Evolutionary conservation across 2,888 invertebrate species (phyloP).

Genomic region (Drepana falcataria): DNA sequence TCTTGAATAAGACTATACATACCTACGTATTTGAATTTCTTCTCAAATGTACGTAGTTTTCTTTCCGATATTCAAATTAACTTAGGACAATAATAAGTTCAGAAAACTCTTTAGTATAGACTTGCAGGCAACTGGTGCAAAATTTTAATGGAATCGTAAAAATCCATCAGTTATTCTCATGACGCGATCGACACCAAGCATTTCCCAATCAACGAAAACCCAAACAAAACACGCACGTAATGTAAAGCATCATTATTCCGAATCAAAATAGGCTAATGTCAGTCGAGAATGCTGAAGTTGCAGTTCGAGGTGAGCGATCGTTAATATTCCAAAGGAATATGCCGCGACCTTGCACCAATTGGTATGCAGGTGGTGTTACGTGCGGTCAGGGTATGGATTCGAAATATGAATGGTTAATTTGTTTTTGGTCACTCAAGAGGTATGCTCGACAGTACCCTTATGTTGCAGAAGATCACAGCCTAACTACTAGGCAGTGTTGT

Average conservation of each 20-base stretch:
- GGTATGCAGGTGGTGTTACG: background rate
- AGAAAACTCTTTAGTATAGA: too few species aligned
- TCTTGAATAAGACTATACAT: too few species aligned
- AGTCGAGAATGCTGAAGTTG: conserved; percentile 15
- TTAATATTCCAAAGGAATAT: conserved; percentile 29
- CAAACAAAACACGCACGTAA: conserved; percentile 13
- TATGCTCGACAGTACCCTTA: too few species aligned
- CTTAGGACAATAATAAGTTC: too few species aligned
- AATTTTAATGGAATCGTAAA: too few species aligned
- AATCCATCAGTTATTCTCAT: background rate
- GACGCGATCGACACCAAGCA: background rate
- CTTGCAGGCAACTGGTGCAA: too few species aligned
- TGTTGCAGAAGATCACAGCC: too few species aligned
- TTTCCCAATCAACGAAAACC: conserved; percentile 1
- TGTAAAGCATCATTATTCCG: conserved; percentile 25
- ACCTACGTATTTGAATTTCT: too few species aligned
- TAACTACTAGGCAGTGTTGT: too few species aligned
- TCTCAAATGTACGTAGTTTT: too few species aligned
- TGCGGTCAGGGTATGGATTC: background rate
- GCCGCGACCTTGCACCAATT: conserved; percentile 61
- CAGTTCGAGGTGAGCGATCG: conserved; percentile 16
- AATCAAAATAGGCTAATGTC: conserved; percentile 24
- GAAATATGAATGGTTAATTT: background rate
- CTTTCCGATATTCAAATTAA: too few species aligned
- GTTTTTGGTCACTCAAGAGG: too few species aligned